phyloP scores from a whole-genome alignment of 2,797 vertebrate species.

The Chanos chanos region DNA sequence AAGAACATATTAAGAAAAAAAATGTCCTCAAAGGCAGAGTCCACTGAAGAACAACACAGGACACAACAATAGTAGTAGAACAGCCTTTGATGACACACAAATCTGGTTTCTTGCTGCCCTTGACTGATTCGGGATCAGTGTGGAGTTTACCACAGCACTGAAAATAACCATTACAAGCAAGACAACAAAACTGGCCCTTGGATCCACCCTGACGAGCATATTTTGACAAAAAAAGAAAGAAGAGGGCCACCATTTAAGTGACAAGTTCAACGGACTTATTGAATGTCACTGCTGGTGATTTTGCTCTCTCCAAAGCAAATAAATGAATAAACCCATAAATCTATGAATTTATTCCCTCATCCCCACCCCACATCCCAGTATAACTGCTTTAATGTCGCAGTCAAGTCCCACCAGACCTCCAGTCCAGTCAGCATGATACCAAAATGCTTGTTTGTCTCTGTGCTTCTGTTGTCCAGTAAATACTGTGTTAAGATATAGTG shows the following conservation, averaged over 20 bases:
- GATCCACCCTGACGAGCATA: constrained; percentile 22
- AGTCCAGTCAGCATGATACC: constrained; percentile 7
- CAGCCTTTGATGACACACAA: neutral
- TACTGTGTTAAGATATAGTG: constrained; percentile 38
- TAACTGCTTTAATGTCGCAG: constrained; percentile 30
- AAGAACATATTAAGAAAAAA: constrained; percentile 9
- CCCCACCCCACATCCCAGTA: constrained; percentile 34
- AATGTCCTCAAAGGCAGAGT: constrained; percentile 10
- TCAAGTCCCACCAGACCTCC: neutral
- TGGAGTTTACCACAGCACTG: too few relatives aligned
- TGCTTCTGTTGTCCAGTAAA: constrained; percentile 59
- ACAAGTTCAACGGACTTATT: constrained; percentile 41
- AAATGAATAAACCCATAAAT: constrained; percentile 17
- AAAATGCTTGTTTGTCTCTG: constrained; percentile 50
- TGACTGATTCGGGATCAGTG: constrained; percentile 9
- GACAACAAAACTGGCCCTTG: neutral
- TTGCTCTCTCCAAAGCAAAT: constrained; percentile 32
- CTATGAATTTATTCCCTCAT: constrained; percentile 1
- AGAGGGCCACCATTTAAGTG: constrained; percentile 44
- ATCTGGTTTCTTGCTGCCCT: constrained; percentile 1
- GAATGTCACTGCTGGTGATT: constrained; percentile 61
- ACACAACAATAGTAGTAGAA: neutral
- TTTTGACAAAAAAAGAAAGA: constrained; percentile 34
- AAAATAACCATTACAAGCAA: neutral
- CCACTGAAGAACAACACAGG: neutral